Evolutionary conservation across 2,888 invertebrate genomes (phyloP).

Genomic region (Agrotis ipsilon): DNA sequence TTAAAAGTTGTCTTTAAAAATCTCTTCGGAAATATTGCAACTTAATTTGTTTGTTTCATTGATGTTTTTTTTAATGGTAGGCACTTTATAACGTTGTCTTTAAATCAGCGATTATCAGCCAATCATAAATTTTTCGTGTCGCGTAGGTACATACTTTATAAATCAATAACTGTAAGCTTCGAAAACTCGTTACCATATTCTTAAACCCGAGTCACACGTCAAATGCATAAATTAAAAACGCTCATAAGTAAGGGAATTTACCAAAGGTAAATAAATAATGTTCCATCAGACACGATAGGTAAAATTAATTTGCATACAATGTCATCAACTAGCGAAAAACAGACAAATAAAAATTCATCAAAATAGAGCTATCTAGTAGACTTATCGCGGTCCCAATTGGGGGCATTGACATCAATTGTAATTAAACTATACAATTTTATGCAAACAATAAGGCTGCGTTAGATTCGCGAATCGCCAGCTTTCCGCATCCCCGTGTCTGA

Average conservation of each 20-base stretch:
- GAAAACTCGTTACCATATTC: conserved; percentile 36
- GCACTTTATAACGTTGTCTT: background rate
- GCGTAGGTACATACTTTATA: background rate
- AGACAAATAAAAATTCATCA: conserved; percentile 20
- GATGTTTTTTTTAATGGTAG: background rate
- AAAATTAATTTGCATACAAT: conserved; percentile 43
- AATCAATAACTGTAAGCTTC: conserved; percentile 24
- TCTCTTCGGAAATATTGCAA: background rate
- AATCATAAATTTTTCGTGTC: conserved; percentile 4
- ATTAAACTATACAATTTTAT: conserved; percentile 45
- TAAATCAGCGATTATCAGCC: background rate
- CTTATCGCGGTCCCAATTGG: conserved; percentile 34
- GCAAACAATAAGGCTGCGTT: conserved; percentile 61
- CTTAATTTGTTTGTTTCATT: background rate
- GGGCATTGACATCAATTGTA: conserved; percentile 58
- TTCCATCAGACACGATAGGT: background rate
- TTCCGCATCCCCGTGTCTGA: conserved; percentile 81
- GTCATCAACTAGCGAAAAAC: conserved; percentile 16
- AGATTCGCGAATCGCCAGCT: conserved; percentile 70
- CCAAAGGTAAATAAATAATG: conserved; percentile 37
- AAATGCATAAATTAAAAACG: conserved; percentile 9
- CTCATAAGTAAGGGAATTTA: background rate
- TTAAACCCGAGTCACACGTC: background rate
- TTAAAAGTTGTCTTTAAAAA: background rate
- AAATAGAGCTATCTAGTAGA: conserved; percentile 38